Evolutionary conservation across 1,140 invertebrate species (phyloP), one percentile per base, ranked within the genome.

Genomic region (Drosophila subobscura): DNA sequence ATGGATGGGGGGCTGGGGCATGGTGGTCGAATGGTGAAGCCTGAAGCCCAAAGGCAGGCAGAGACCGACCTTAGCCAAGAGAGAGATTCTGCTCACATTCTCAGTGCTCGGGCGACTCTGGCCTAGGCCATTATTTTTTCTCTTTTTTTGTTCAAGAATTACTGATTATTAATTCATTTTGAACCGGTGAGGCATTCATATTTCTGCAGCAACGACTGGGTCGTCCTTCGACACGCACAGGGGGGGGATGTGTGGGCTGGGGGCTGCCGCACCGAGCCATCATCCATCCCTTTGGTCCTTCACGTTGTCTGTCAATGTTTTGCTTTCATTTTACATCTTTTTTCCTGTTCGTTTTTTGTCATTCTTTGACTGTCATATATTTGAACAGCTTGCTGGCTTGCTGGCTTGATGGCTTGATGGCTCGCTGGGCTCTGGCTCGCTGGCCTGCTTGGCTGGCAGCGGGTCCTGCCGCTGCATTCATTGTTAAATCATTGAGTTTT

Each of bases 91-190:
- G 51, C 45, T 63, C 44, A 64, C 37, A 46, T 37, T 67, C 33
- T 37, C 33, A 37, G 33, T 37, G 33, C 33, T 37, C 33, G 2
- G 29, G 8, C 29, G 29, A 8, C 29, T 37, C 33, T 37, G 33
- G 33, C 33, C 33, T 37, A 37, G 25, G 33, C 33, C 10, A 37
- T 37, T 37, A 37, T 56, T 71, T 67, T 77, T 53, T 65, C 25
- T 59, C 49, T 59, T 80, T 74, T 85, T 80, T 86, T 85, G 73
- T 85, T 85, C 60, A 79, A 83, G 83, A 88, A 88, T 86, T 86
- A 88, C 83, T 86, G 83, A 86, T 86, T 86, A 86, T 86, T 88
- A 86, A 86, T 86, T 86, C 83, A 86, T 86, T 86, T 86, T 86
- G 71, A 83, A 86, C 78, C 83, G 73, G 83, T 81, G 83, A 85